Conservation (phyloP, 2,797 vertebrate genomes). For the Tachyglossus aculeatus region DNA sequence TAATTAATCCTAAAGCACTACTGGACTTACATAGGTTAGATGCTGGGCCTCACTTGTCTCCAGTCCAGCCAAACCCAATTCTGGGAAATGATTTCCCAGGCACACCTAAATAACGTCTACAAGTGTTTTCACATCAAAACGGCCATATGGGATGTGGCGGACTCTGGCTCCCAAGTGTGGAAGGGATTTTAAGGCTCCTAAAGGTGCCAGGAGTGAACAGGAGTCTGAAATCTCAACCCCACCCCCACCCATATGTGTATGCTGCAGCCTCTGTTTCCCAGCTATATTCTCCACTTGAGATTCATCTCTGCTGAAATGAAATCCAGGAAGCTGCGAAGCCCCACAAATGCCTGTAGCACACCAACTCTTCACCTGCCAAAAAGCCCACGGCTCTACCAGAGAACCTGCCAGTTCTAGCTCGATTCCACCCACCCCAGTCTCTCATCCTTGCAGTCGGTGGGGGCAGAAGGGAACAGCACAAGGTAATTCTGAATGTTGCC, state of each 20-base stretch:
- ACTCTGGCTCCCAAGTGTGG: neutral
- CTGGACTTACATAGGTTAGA: too few relatives aligned
- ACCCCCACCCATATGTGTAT: neutral
- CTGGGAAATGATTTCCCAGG: constrained; percentile 8
- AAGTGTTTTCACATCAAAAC: neutral
- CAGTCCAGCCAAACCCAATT: too few relatives aligned
- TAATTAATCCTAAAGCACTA: too few relatives aligned
- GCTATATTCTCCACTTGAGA: neutral
- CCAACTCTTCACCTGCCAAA: too few relatives aligned
- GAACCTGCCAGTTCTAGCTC: too few relatives aligned
- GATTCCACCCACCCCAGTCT: too few relatives aligned
- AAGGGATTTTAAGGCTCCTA: neutral
- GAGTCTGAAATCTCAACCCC: constrained; percentile 17
- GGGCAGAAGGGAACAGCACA: too few relatives aligned
- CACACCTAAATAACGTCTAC: neutral
- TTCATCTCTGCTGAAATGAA: neutral
- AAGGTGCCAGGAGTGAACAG: neutral
- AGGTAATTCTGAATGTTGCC: too few relatives aligned
- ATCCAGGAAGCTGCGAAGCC: too few relatives aligned
- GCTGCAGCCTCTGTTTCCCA: neutral
- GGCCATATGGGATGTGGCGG: neutral
- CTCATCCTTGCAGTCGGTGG: too few relatives aligned
- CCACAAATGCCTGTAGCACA: neutral
- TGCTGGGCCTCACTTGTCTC: too few relatives aligned
- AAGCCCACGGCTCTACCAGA: too few relatives aligned